These are phyloP conservation scores for Galemys pyrenaicus DNA, from an alignment of 2,113 vertebrate species.

Conservation along the genomic window DNA sequence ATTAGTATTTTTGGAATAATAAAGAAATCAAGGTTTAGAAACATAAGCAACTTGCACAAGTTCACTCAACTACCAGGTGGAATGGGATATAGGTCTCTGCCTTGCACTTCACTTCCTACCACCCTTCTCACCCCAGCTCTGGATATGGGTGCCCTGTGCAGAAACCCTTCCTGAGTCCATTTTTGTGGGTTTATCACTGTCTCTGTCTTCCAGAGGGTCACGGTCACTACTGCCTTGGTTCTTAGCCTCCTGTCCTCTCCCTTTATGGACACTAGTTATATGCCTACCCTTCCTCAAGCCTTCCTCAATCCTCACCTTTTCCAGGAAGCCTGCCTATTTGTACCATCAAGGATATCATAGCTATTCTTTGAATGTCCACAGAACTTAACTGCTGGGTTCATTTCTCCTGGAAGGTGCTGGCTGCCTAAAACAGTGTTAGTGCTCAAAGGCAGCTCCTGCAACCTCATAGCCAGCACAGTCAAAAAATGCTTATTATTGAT, in stretches of 20 bases:
- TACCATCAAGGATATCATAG: background rate
- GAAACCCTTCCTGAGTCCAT: background rate
- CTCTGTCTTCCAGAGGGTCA: background rate
- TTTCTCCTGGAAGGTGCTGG: background rate
- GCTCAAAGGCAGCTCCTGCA: too few species aligned
- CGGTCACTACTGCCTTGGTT: background rate
- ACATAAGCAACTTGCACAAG: background rate
- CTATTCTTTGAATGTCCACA: background rate
- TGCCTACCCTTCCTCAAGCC: background rate
- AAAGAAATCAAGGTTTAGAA: background rate
- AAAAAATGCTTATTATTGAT: background rate
- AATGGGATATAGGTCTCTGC: background rate
- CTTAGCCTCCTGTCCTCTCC: background rate
- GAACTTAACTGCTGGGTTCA: background rate
- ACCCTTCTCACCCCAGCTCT: background rate
- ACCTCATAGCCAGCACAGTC: background rate
- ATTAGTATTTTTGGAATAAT: background rate
- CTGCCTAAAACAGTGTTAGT: background rate
- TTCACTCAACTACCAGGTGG: background rate
- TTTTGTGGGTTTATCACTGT: background rate
- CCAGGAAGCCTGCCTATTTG: background rate
- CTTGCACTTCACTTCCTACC: background rate
- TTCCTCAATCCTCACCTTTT: background rate
- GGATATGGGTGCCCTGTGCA: background rate
- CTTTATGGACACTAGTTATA: background rate